phyloP scores from a whole-genome alignment of 1,140 invertebrate species.

The Brachionus plicatilis region DNA sequence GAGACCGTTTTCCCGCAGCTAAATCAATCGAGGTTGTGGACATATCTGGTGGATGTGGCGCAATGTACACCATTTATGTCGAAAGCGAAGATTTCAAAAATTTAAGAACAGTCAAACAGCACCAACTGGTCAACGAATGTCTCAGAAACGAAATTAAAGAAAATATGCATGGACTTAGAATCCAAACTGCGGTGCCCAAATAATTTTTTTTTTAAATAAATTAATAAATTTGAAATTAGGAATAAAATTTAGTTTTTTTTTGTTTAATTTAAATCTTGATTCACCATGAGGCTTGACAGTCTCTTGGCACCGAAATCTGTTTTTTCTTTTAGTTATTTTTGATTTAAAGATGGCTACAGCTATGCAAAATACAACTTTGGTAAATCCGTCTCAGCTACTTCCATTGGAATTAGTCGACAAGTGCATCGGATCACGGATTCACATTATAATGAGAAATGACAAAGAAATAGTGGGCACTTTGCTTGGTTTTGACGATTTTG shows the following conservation, averaged over 20 bases:
- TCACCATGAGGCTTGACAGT: neutral
- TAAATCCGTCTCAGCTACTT: conserved; percentile 3
- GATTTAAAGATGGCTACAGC: neutral
- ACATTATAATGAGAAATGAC: conserved; percentile 99
- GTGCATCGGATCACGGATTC: conserved; percentile 96
- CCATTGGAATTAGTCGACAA: conserved; percentile 91
- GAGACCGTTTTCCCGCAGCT: neutral
- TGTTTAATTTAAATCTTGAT: neutral
- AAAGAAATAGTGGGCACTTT: conserved; percentile 98
- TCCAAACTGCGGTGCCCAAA: conserved; percentile 9
- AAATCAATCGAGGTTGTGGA: conserved; percentile 29
- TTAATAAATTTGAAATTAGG: neutral
- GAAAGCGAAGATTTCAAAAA: conserved; percentile 28
- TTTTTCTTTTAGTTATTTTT: neutral
- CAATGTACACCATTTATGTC: conserved; percentile 32
- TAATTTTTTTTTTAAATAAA: neutral
- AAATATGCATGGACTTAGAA: conserved; percentile 38
- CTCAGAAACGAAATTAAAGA: conserved; percentile 23
- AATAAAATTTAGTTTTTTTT: neutral
- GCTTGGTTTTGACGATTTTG: conserved; percentile 96
- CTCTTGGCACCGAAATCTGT: neutral
- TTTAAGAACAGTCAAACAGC: conserved; percentile 22
- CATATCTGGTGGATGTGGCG: conserved; percentile 37
- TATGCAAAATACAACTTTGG: neutral
- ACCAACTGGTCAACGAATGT: conserved; percentile 32